Evolutionary conservation across 1,140 invertebrate genomes (phyloP), one percentile per base, ranked within the genome.

Genomic region (Bilobella aurantiaca): DNA sequence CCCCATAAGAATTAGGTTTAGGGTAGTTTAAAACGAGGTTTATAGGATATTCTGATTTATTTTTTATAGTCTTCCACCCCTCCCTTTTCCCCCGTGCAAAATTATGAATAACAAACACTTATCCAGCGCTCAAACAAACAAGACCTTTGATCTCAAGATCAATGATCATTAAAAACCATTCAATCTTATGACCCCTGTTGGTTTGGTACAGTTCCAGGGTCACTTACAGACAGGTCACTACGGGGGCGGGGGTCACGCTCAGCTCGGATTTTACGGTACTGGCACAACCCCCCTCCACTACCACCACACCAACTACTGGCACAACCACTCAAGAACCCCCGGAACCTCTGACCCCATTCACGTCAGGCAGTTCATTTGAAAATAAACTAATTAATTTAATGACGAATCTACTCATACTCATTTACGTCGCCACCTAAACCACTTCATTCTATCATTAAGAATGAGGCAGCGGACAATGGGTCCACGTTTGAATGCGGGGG

Each of bases 131-230:
- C n/a, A n/a, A n/a, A n/a, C n/a, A n/a, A n/a, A n/a, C n/a, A n/a
- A n/a, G n/a, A n/a, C n/a, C n/a, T n/a, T n/a, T n/a, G n/a, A n/a
- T n/a, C n/a, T n/a, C n/a, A n/a, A n/a, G n/a, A n/a, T n/a, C n/a
- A n/a, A n/a, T n/a, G n/a, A n/a, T n/a, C n/a, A n/a, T n/a, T n/a
- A n/a, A n/a, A n/a, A n/a, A n/a, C n/a, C n/a, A n/a, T n/a, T n/a
- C n/a, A n/a, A n/a, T n/a, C n/a, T n/a, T n/a, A n/a, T n/a, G n/a
- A n/a, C n/a, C n/a, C n/a, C n/a, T n/a, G n/a, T n/a, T n/a, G n/a
- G n/a, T 18, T 42, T 42, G 34, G 18, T 53, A 16, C 49, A 53
- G 49, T 53, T 53, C 49, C 49, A 53, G 49, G 49, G 49, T 53
- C 49, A 53, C 49, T 53, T 42, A 3, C 49, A 53, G 49, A 14